Evolutionary conservation across 2,113 vertebrate species (phyloP).

Genomic region (Labeo rohita): DNA sequence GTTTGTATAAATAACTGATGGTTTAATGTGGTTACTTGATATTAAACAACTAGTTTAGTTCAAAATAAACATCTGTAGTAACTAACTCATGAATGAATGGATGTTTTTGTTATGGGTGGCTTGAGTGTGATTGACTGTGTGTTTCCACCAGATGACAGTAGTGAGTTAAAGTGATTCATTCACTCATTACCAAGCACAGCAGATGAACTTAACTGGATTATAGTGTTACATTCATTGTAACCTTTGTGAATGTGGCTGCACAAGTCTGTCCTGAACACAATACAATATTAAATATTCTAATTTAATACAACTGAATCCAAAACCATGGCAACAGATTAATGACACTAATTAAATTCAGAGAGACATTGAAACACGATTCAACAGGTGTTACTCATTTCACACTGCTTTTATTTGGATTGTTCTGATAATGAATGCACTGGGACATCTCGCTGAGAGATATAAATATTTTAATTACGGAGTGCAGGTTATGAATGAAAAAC

Average conservation of each 20-base stretch:
- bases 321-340: neutral
- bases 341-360: neutral
- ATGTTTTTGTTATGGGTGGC: neutral
- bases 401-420: neutral
- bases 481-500: neutral
- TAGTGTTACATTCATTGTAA: neutral
- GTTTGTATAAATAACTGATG: neutral
- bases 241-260: neutral
- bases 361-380: neutral
- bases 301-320: neutral
- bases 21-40: neutral
- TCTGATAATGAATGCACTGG: neutral
- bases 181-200: neutral
- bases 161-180: neutral
- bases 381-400: neutral
- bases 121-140: neutral
- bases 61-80: neutral
- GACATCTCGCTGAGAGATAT: neutral
- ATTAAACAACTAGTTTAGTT: neutral
- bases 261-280: neutral
- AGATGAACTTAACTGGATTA: conserved; percentile 10
- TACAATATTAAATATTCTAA: neutral
- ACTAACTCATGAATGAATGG: neutral
- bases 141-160: neutral
- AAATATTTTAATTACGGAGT: neutral